Percentiles rank a stretch among this genome's conserved stretches.
Evolutionary conservation across 2,113 vertebrate genomes (phyloP).

Genomic region (Heterotilapia buettikoferi): DNA sequence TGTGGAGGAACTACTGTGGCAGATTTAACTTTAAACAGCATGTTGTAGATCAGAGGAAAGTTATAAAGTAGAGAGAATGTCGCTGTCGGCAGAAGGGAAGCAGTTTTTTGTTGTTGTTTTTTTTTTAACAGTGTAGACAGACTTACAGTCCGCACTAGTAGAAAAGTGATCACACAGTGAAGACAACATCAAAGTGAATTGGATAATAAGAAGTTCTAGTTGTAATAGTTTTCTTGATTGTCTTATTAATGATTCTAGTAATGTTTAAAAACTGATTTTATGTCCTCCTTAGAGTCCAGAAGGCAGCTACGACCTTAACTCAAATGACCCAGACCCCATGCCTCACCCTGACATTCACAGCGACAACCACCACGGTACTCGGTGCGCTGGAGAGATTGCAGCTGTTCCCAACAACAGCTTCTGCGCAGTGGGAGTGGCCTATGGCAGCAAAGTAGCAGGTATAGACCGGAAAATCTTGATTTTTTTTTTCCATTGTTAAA

Average conservation of each 20-base stretch:
- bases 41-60: neutral
- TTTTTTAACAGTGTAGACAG: neutral
- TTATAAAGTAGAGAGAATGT: neutral
- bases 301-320: conserved; percentile 96
- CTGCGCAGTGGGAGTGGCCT: conserved; percentile 93
- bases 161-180: neutral
- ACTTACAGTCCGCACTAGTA: neutral
- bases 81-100: neutral
- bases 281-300: conserved; percentile 82
- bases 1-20: neutral
- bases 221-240: neutral
- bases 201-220: neutral
- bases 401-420: conserved; percentile 93
- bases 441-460: conserved; percentile 92
- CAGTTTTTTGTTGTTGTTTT: neutral
- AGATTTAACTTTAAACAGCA: neutral
- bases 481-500: rapidly evolving
- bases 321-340: conserved; percentile 95
- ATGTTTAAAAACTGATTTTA: neutral
- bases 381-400: conserved; percentile 92
- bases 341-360: conserved; percentile 84
- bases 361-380: conserved; percentile 93
- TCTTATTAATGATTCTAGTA: neutral
- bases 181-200: neutral
- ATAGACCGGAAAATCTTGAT: neutral